These are phyloP conservation scores for Rostratula benghalensis DNA, from an alignment of 2,113 vertebrate genomes.

Conservation along the genomic window DNA sequence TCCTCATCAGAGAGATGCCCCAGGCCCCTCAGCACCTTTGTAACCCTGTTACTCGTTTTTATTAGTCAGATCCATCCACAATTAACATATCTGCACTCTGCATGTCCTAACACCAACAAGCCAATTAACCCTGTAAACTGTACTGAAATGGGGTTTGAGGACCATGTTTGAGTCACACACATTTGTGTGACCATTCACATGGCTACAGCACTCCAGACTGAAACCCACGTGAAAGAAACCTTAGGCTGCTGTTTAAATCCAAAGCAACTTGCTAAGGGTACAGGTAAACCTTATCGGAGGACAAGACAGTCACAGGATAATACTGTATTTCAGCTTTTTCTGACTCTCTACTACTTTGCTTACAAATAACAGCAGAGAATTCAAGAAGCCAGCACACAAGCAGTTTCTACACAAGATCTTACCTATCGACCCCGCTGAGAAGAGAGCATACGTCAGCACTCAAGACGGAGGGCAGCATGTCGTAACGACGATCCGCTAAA, in stretches of 20 bases:
- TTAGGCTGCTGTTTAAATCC: neutral
- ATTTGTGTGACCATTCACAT: neutral
- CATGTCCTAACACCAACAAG: neutral
- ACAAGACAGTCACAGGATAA: neutral
- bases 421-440: slow-evolving; percentile 91
- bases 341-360: neutral
- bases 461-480: slow-evolving; percentile 90
- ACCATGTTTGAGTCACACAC: neutral
- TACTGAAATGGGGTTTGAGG: neutral
- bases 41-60: neutral
- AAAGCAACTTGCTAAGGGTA: neutral
- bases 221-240: neutral
- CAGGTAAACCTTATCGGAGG: neutral
- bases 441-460: slow-evolving; percentile 93
- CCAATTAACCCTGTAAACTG: neutral
- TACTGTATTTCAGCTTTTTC: neutral
- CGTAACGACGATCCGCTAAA: slow-evolving; percentile 89
- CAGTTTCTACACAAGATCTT: neutral
- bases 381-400: neutral
- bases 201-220: neutral
- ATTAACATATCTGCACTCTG: neutral
- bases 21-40: no score
- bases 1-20: no score
- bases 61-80: neutral
- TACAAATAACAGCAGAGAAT: neutral